Conservation (phyloP, 1,140 invertebrate genomes). For the Stratiolaelaps scimitus region DNA sequence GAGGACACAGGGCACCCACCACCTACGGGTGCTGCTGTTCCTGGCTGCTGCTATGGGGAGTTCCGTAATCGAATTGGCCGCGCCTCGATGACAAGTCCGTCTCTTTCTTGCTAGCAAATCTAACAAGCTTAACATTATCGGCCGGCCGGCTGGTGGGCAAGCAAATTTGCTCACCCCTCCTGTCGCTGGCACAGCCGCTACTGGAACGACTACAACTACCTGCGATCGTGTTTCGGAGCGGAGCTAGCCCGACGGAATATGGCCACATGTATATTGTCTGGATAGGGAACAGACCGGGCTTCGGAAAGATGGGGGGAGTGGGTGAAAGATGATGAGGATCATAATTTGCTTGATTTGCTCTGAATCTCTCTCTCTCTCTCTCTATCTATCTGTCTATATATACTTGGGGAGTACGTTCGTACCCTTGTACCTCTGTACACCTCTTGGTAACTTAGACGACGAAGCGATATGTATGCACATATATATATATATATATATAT, state of each 20-base stretch:
- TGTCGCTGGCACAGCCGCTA: too few species aligned
- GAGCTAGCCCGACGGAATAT: too few species aligned
- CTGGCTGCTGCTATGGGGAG: background rate
- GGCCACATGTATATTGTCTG: background rate
- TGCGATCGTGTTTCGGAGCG: too few species aligned
- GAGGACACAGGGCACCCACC: background rate
- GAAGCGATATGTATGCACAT: too few species aligned
- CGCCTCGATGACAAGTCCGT: slow-evolving; percentile 27
- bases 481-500: too few species aligned
- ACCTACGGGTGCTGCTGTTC: too few species aligned
- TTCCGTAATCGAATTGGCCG: slow-evolving; percentile 26
- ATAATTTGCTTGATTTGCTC: slow-evolving; percentile 26
- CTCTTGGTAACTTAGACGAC: too few species aligned
- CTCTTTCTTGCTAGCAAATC: slow-evolving; percentile 3
- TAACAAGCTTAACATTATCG: slow-evolving; percentile 26
- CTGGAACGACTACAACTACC: too few species aligned
- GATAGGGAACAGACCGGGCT: background rate
- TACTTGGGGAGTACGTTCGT: too few species aligned
- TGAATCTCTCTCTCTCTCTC: background rate
- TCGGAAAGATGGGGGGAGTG: too few species aligned
- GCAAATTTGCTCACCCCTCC: too few species aligned
- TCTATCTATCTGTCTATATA: background rate
- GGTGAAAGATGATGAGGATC: slow-evolving; percentile 20
- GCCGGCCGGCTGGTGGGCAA: background rate
- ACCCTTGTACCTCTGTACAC: too few species aligned